phyloP scores from a whole-genome alignment of 1,140 invertebrate species.

The Lethocerus indicus region DNA sequence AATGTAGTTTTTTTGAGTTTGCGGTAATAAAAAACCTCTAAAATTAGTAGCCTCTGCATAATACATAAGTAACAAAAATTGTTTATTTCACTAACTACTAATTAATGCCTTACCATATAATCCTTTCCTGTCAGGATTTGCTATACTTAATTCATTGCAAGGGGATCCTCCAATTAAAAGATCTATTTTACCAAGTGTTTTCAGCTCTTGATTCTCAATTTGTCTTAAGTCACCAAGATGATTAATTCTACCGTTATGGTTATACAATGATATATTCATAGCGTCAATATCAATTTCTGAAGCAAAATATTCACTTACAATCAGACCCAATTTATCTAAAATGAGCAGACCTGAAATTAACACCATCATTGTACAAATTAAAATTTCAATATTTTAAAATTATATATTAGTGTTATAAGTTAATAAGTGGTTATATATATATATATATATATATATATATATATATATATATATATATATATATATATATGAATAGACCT shows the following conservation, averaged over 20 bases:
- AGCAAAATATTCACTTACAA: conserved; percentile 1
- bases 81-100: background rate
- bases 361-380: too few species aligned
- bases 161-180: conserved; percentile 1
- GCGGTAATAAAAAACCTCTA: background rate
- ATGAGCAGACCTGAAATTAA: too few species aligned
- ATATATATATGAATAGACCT: background rate
- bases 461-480: conserved; percentile 4
- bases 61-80: background rate
- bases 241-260: background rate
- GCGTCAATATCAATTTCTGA: background rate
- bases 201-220: background rate
- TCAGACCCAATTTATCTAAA: too few species aligned
- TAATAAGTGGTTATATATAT: background rate
- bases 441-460: conserved; percentile 5
- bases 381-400: too few species aligned
- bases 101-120: background rate
- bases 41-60: background rate
- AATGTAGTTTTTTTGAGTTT: background rate
- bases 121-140: conserved; percentile 1
- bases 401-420: too few species aligned
- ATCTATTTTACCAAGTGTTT: background rate
- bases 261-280: background rate
- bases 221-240: background rate
- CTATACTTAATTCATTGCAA: background rate